Conservation (phyloP, 2,797 vertebrate species). For the Bradypus variegatus region DNA sequence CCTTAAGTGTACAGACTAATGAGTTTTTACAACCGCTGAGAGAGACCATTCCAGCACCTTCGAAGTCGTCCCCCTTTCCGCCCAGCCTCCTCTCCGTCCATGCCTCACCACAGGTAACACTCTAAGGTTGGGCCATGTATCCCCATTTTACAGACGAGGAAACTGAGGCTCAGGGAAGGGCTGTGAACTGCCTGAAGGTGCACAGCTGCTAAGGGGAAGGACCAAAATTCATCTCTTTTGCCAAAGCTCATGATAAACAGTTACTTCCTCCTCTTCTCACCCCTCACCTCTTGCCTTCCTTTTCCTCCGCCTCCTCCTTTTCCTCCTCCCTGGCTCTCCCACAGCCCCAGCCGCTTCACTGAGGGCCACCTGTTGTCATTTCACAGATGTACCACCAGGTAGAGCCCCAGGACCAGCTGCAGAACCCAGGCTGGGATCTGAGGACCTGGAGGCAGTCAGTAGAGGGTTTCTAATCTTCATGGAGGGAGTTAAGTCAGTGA, state of each 20-base stretch:
- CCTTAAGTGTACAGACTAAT: fast-evolving
- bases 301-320: background rate
- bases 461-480: background rate
- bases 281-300: background rate
- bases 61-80: background rate
- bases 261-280: background rate
- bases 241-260: background rate
- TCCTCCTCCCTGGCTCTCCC: background rate
- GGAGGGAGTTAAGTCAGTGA: background rate
- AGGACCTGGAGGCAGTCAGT: background rate
- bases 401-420: constrained; percentile 16
- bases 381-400: background rate
- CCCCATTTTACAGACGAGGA: background rate
- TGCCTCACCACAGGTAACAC: background rate
- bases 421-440: background rate
- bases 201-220: background rate
- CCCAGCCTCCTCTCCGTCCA: background rate
- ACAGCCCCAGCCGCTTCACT: background rate
- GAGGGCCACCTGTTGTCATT: background rate
- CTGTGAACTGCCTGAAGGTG: background rate
- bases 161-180: background rate
- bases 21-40: background rate
- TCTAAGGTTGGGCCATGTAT: background rate
- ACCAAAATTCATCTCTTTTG: background rate
- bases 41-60: background rate